Conservation (phyloP, 2,797 vertebrate genomes). For the Sebastes vulpes region DNA sequence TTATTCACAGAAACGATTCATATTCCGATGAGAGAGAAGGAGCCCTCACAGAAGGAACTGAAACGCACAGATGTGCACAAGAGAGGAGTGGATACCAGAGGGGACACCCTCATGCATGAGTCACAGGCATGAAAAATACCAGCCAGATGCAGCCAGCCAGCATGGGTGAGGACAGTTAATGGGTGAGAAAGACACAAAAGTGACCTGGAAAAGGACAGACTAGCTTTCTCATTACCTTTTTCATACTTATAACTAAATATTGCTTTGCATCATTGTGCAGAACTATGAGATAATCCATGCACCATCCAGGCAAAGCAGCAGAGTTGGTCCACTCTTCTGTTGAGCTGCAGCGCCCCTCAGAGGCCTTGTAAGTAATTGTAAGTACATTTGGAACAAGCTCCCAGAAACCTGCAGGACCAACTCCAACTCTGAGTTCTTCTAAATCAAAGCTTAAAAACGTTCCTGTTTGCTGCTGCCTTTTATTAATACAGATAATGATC, state of each 20-base stretch:
- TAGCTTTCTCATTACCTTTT: background rate
- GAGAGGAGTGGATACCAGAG: background rate
- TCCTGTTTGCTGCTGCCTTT: too few species aligned
- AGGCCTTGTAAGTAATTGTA: background rate
- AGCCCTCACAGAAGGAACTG: conserved; percentile 18
- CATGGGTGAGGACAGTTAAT: background rate
- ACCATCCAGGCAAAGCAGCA: background rate
- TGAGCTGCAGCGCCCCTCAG: background rate
- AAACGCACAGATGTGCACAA: conserved; percentile 17
- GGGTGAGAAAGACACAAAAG: background rate
- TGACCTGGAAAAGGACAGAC: too few species aligned
- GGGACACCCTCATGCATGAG: conserved; percentile 22
- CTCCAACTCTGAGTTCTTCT: too few species aligned
- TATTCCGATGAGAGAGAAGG: conserved; percentile 1
- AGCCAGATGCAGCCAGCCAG: background rate
- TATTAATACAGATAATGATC: too few species aligned
- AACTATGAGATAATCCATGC: background rate
- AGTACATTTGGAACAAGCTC: too few species aligned
- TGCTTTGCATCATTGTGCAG: background rate
- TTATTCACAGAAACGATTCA: conserved; percentile 21
- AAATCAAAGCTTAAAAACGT: too few species aligned
- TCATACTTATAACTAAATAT: background rate
- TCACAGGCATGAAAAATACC: conserved; percentile 14
- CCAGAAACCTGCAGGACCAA: too few species aligned
- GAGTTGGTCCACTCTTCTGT: background rate